Conservation (phyloP, 2,888 invertebrate species). For the Asteroscopus sphinx region DNA sequence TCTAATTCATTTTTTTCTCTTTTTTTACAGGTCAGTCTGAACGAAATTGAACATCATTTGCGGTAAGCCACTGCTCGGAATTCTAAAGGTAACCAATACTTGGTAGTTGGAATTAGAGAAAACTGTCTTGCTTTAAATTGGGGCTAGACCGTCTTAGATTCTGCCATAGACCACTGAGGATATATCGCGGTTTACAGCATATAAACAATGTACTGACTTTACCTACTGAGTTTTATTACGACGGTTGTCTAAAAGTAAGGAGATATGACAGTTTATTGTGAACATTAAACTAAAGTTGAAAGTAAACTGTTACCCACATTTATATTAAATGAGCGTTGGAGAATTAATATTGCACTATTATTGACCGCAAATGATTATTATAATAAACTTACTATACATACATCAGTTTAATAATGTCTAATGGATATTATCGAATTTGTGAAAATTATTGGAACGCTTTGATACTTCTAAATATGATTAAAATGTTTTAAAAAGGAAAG, state of each 20-base stretch:
- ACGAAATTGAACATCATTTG: background rate
- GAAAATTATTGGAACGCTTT: too few relatives aligned
- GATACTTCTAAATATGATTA: too few relatives aligned
- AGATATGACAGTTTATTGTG: constrained; percentile 20
- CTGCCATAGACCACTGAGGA: background rate
- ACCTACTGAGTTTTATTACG: constrained; percentile 29
- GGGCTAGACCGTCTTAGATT: constrained; percentile 20
- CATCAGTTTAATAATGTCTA: too few relatives aligned
- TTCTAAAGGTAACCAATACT: constrained; percentile 2
- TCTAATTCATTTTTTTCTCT: constrained; percentile 7
- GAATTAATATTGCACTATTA: too few relatives aligned
- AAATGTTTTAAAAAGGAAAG: too few relatives aligned
- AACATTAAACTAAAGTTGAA: constrained; percentile 18
- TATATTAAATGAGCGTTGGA: constrained; percentile 1
- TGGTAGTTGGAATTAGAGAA: constrained; percentile 11
- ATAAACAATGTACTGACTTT: constrained; percentile 1
- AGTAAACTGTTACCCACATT: constrained; percentile 18
- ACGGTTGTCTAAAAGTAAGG: constrained; percentile 8
- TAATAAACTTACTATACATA: too few relatives aligned
- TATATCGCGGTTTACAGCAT: constrained; percentile 10
- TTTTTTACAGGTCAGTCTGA: constrained; percentile 32
- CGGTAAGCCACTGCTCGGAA: background rate
- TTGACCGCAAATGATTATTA: too few relatives aligned
- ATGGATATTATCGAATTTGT: too few relatives aligned
- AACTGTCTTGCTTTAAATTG: constrained; percentile 21